Base-by-base conservation (phyloP, 2,797 vertebrate species). In the Neoniphon sammara region DNA sequence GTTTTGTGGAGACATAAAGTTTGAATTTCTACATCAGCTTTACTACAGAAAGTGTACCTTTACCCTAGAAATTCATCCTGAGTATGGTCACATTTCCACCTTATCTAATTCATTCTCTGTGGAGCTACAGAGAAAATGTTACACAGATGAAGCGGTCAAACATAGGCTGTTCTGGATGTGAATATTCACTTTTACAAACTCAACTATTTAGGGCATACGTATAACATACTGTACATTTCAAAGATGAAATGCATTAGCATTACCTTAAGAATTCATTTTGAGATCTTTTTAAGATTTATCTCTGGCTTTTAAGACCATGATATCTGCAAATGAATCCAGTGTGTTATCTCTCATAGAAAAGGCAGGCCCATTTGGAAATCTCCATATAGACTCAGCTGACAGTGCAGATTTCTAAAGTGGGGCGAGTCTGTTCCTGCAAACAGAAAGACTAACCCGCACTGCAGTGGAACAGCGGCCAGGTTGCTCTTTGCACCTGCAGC, bases 361-460 rank as follows among this genome's bases (percentile, higher is more conserved):
- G 70, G 64, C 66, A 61, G 47, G 75, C 77, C 65, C 78, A 75
- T 85, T 67, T 85, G 83, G 74, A 83, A 78, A 75, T 89, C 75
- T 86, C 60, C 66, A 73, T 79, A 25, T 80, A 78, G 77, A 73
- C 64, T 85, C 65, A 69, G 69, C 71, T 80, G 73, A 79, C 56
- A 78, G 49, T 73, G 62, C 80, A 78, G 75, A 67, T 86, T 80
- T 86, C 44, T 70, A 85, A 89, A 84, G 81, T 85, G 80, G 84
- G 74, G 27, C 70, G 30, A 76, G 72, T 77, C 82, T 83, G 68
- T 66, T 84, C 73, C 63, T 77, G 56, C 63, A 55, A 73, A 75
- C 18, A 1, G 21, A 58, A 49, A 50, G 54, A 69, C 47, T 27
- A 53, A 34, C 76, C 70, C 23, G 55, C 75, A 68, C 53, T 80